These are phyloP conservation scores for Uria lomvia DNA, from an alignment of 2,113 vertebrate genomes.

Conservation along the genomic window DNA sequence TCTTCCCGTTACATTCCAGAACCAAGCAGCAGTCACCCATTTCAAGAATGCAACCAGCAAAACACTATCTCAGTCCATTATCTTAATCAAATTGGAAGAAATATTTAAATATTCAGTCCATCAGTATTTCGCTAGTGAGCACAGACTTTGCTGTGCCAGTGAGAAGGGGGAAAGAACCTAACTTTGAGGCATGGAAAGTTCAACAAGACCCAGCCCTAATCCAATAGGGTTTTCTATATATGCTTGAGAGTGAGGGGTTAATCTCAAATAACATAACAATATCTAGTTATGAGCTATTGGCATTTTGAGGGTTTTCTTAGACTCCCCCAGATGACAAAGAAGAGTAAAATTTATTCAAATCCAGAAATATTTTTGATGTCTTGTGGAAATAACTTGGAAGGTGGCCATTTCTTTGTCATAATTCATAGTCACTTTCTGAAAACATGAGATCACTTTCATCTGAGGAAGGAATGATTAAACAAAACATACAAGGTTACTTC, in stretches of 20 bases:
- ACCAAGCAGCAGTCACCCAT: conserved; percentile 32
- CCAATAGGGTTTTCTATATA: not conserved
- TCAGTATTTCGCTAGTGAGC: not conserved
- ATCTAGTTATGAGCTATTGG: not conserved
- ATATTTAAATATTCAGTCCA: not conserved
- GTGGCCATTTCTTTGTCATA: not conserved
- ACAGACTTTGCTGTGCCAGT: not conserved
- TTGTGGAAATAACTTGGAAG: not conserved
- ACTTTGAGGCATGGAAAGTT: not conserved
- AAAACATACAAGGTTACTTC: not conserved
- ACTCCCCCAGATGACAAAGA: not conserved
- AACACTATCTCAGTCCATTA: conserved; percentile 17
- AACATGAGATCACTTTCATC: not conserved
- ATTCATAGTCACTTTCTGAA: not conserved
- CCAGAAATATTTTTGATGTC: not conserved
- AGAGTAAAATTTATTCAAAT: not conserved
- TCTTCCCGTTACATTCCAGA: conserved; percentile 29
- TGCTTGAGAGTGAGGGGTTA: not conserved
- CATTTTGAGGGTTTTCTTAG: not conserved
- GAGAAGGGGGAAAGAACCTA: not conserved
- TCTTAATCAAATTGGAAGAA: conserved; percentile 4
- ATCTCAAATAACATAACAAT: not conserved
- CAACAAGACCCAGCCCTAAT: not conserved
- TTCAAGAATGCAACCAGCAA: conserved; percentile 17
- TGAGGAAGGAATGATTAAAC: not conserved